Evolutionary conservation across 2,113 vertebrate species (phyloP), one percentile per base, ranked within the genome.

Genomic region (Anolis carolinensis): DNA sequence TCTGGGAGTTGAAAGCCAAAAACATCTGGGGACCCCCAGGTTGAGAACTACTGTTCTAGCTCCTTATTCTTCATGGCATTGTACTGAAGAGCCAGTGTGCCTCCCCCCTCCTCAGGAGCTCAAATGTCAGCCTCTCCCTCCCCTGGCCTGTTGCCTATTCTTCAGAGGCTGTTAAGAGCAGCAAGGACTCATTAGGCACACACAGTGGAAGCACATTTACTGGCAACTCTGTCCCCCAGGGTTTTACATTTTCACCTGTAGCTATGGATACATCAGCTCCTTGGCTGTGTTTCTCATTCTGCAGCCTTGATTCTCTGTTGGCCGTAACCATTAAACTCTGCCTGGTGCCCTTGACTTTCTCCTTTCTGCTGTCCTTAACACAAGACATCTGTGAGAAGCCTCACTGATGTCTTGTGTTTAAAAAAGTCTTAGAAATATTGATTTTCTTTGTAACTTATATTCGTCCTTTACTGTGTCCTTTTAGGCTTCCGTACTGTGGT

Each of bases 401-500:
- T 27, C 1, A 16, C 30, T 1, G 25, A 44, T 4, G 14, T 13
- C 18, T 59, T 34, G 34, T 79, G 13, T 10, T 14, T n/a, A 48
- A n/a, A n/a, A 52, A 39, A 23, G 25, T 34, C 63, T 36, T 32
- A 20, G 23, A 23, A 87, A 70, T 14, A 14, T 70, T 34, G 65
- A 67, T 5, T 27, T n/a, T 74, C 32, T 44, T 16, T 86, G 71
- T 86, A 62, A 75, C 55, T 75, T 63, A 81, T 9, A 16, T 75
- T 70, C 59, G 67, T 74, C 85, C 85, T 86, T 86, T 86, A n/a
- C 62, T 90, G 62, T 93, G 73, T 90, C 88, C 90, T 84, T 85
- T n/a, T 92, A 98, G 98, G 98, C 98, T 65, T 98, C 97, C 55
- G 95, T 97, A 32, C 94, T 98, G 89, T 98, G 97, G 97, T 98